Percentiles rank a stretch among this genome's conserved stretches.
phyloP scores from a whole-genome alignment of 1,140 invertebrate species.

The Saccostrea cuccullata region DNA sequence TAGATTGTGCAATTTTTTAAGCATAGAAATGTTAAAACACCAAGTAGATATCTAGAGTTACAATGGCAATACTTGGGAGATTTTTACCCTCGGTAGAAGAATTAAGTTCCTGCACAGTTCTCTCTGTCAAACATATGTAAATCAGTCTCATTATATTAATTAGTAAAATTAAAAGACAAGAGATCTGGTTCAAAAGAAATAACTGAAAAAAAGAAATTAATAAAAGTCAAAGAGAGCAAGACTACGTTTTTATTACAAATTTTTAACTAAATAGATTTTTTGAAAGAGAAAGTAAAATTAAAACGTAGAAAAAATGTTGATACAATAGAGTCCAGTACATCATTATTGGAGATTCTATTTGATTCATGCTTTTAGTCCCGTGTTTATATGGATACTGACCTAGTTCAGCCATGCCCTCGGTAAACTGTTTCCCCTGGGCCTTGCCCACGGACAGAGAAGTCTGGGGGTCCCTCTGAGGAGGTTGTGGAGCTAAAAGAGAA shows the following conservation, averaged over 20 bases:
- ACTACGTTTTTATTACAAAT: too few relatives aligned
- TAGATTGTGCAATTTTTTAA: slow-evolving; percentile 20
- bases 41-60: not conserved
- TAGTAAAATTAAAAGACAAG: not conserved
- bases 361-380: not conserved
- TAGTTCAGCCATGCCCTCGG: slow-evolving; percentile 74
- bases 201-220: too few relatives aligned
- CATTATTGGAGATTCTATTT: not conserved
- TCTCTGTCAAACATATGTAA: slow-evolving; percentile 18
- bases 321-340: not conserved
- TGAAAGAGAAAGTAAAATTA: not conserved
- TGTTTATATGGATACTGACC: slow-evolving; percentile 57
- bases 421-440: slow-evolving; percentile 69
- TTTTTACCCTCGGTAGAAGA: not conserved
- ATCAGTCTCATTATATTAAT: slow-evolving; percentile 1
- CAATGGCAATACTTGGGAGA: not conserved
- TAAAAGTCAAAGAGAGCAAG: too few relatives aligned
- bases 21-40: slow-evolving; percentile 25
- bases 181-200: not conserved
- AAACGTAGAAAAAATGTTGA: not conserved
- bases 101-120: slow-evolving; percentile 14
- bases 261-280: not conserved
- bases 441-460: slow-evolving; percentile 94
- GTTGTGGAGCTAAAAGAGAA: slow-evolving; percentile 66
- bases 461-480: slow-evolving; percentile 87